Base-by-base conservation (phyloP, 2,797 vertebrate genomes). In the Myotis vivesi region DNA sequence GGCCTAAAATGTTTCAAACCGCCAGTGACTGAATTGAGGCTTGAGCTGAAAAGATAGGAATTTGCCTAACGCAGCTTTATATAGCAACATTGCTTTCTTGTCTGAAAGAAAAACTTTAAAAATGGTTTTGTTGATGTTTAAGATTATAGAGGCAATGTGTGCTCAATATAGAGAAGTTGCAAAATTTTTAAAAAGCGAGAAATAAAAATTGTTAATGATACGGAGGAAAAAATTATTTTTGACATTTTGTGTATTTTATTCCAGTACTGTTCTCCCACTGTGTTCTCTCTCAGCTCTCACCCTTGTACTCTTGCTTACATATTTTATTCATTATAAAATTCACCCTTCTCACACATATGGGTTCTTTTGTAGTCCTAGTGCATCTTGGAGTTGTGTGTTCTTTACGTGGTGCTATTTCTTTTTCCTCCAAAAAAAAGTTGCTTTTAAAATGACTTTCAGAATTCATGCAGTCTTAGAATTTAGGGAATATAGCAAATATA, bases 361-460 rank as follows among this genome's bases (percentile, higher is more conserved):
- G 59, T 64, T 57, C 75, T 86, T 97, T 92, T 83, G 46, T 64
- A 95, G 87, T 57, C 66, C 66, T 55, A 57, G 16, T 72, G 55
- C 76, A 17, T 94, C 62, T 81, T 66, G 81, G 55, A 71, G 62
- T 73, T 59, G 8, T 87, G 64, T 66, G 5, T 30, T 20, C 89
- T 96, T 93, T 96, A 89, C 89, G 87, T 89, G 72, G 5, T 71
- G 53, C 72, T 87, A 59, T 95, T 95, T 95, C 71, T 94, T 95
- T 89, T 77, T 89, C 87, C 38, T 93, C 46, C 57, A 20, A 33
- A 92, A 38, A 92, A 92, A 96, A 89, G 44, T 72, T 96, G 94
- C 84, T 96, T 66, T 95, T 89, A 96, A 96, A 96, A 85, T 41
- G 91, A 86, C 87, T 89, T 96, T 95, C 68, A 92, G 72, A 94